Base-by-base conservation (phyloP, 2,113 vertebrate species). In the Pelvicachromis taeniatus region DNA sequence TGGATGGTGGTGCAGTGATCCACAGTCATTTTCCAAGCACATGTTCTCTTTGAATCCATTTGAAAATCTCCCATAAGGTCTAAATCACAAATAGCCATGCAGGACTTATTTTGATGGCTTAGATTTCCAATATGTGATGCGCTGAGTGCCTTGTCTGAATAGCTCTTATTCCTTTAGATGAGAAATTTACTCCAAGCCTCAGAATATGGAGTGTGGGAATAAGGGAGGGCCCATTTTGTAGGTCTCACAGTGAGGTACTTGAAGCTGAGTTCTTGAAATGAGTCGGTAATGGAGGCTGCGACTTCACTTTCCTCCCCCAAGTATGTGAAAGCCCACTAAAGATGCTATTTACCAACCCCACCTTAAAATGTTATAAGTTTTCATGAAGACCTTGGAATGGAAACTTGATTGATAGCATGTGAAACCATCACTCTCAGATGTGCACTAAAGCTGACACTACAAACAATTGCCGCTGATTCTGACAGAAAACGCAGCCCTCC, bases 271-370 rank as follows among this genome's bases (percentile, higher is more conserved):
- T 90, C 73, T 89, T 52, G 48, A 85, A 91, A 92, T 77, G 85
- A 88, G 61, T 82, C 84, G 4, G 80, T 86, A 89, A 90, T 87
- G 82, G 88, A 85, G 81, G 87, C 87, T 82, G 70, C 38, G 89
- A 93, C 87, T 88, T 84, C 81, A 81, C 80, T 87, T 59, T 85
- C 78, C 81, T 84, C 48, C 54, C 52, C 14, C 42, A 56, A 88
- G 75, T 83, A 78, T 23, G 80, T 85, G 45, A 91, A 89, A 87
- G 75, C 83, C 77, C 54, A 33, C 65, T 50, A 17, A 83, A 86
- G 81, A 85, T 33, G 70, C 48, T 42, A 33, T 81, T 88, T 63
- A 59, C 29, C 42, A 55, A 63, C 59, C 75, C 65, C 29, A 75
- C 63, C 78, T 70, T 29, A 70, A 85, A 88, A 81, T 68, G 63